Evolutionary conservation across 2,888 invertebrate genomes (phyloP).

Genomic region (Caenorhabditis sp.): DNA sequence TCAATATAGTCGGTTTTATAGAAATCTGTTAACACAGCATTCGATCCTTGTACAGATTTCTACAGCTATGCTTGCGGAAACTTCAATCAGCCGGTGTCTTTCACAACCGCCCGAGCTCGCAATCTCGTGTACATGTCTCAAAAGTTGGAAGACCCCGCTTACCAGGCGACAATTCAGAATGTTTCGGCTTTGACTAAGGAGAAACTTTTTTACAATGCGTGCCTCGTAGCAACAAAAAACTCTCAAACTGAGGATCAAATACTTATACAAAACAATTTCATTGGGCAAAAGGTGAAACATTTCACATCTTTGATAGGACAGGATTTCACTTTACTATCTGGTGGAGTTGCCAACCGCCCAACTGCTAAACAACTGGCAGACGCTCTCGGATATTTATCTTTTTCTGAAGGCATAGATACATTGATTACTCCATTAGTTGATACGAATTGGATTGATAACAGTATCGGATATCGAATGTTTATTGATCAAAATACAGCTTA

Average conservation of each 20-base stretch:
- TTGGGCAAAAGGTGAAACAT: conserved; percentile 48
- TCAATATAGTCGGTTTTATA: no score
- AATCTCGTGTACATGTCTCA: conserved; percentile 68
- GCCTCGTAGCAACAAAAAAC: conserved; percentile 37
- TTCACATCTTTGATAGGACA: conserved; percentile 40
- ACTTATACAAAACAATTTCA: conserved; percentile 59
- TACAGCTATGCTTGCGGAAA: conserved; percentile 77
- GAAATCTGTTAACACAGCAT: conserved; percentile 67
- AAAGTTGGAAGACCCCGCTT: conserved; percentile 67
- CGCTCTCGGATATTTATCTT: conserved; percentile 68
- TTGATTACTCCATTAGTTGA: conserved; percentile 68
- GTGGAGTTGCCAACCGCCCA: conserved; percentile 52
- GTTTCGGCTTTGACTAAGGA: conserved; percentile 64
- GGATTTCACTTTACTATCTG: conserved; percentile 48
- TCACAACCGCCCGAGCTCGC: conserved; percentile 63
- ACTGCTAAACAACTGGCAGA: conserved; percentile 57
- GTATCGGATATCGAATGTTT: conserved; percentile 67
- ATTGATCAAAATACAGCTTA: conserved; percentile 70
- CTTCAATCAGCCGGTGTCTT: conserved; percentile 67
- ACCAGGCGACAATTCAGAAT: conserved; percentile 61
- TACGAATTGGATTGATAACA: conserved; percentile 67
- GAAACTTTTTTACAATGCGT: conserved; percentile 65
- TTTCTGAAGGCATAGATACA: conserved; percentile 67
- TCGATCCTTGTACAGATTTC: conserved; percentile 79
- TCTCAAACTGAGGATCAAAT: conserved; percentile 39